Percentiles rank a stretch among this genome's conserved stretches.
phyloP scores from a whole-genome alignment of 2,113 vertebrate genomes.

The Oreochromis tanganicae region DNA sequence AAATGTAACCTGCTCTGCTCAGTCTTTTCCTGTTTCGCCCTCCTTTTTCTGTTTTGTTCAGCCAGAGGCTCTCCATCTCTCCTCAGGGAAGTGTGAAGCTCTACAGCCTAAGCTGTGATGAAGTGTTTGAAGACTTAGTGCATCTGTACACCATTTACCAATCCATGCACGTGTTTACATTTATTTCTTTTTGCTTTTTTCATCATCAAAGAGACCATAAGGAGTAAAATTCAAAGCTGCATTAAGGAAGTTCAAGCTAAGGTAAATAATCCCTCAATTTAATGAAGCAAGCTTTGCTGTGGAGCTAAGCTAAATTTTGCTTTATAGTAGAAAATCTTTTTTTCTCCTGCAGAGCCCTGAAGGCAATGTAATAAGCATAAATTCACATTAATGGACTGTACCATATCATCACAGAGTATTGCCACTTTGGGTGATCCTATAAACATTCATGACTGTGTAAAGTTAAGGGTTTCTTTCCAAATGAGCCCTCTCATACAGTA shows the following conservation, averaged over 20 bases:
- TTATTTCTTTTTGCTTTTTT: not conserved
- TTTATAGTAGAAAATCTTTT: not conserved
- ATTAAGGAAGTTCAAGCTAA: not conserved
- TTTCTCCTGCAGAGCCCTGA: not conserved
- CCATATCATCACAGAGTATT: not conserved
- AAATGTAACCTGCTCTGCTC: slow-evolving; percentile 15
- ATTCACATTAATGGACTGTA: not conserved
- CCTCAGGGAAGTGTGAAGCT: slow-evolving; percentile 16
- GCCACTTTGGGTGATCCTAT: not conserved
- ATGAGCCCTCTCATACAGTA: not conserved
- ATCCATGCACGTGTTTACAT: not conserved
- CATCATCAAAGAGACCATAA: slow-evolving; percentile 15
- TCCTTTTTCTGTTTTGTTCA: slow-evolving; percentile 19
- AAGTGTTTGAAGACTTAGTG: slow-evolving; percentile 12
- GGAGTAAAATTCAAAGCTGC: not conserved
- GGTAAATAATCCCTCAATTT: not conserved
- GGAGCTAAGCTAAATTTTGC: not conserved
- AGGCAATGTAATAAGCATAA: not conserved
- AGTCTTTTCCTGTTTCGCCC: not conserved
- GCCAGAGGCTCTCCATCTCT: slow-evolving; percentile 24
- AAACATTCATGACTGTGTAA: not conserved
- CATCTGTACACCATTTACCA: not conserved
- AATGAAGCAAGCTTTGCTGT: not conserved
- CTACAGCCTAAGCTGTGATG: not conserved
- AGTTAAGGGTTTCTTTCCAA: not conserved